Percentiles rank a stretch among this genome's conserved stretches.
Evolutionary conservation across 2,113 vertebrate genomes (phyloP).

Genomic region (Hippoglossus stenolepis): DNA sequence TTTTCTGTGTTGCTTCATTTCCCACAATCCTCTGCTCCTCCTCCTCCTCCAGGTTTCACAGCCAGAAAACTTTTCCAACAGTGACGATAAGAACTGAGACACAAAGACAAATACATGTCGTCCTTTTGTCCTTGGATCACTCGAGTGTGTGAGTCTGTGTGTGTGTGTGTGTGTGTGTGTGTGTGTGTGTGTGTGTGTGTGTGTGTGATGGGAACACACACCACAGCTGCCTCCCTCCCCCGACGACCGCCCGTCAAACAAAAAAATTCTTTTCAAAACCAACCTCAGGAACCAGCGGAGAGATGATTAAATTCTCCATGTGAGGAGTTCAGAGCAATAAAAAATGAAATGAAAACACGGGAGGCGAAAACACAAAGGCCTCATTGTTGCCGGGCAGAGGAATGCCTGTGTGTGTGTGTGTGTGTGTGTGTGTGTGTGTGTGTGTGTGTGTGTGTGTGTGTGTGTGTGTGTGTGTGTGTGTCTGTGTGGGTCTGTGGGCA

Average conservation of each 20-base stretch:
- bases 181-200: constrained; percentile 23
- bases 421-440: constrained; percentile 30
- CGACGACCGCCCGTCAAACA: constrained; percentile 40
- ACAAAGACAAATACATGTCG: constrained; percentile 34
- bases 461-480: constrained; percentile 59
- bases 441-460: constrained; percentile 63
- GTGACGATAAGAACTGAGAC: constrained; percentile 14
- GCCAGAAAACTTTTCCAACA: not conserved
- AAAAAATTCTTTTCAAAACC: constrained; percentile 60
- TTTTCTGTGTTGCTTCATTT: not conserved
- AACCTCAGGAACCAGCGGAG: constrained; percentile 63
- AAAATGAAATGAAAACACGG: constrained; percentile 79
- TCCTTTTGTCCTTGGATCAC: constrained; percentile 42
- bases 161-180: constrained; percentile 29
- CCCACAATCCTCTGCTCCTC: not conserved
- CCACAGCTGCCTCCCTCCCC: constrained; percentile 49
- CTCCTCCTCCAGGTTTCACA: not conserved
- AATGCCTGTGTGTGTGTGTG: constrained; percentile 78
- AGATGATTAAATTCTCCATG: constrained; percentile 72
- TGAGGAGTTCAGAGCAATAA: constrained; percentile 76
- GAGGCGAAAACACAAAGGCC: constrained; percentile 72
- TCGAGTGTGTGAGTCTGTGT: constrained; percentile 22
- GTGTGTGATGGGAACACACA: constrained; percentile 26
- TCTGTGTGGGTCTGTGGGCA: constrained; percentile 1
- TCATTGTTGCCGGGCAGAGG: constrained; percentile 76